These are phyloP conservation scores for Pachliopta kotzebuea DNA, from an alignment of 2,888 invertebrate genomes.

Conservation along the genomic window DNA sequence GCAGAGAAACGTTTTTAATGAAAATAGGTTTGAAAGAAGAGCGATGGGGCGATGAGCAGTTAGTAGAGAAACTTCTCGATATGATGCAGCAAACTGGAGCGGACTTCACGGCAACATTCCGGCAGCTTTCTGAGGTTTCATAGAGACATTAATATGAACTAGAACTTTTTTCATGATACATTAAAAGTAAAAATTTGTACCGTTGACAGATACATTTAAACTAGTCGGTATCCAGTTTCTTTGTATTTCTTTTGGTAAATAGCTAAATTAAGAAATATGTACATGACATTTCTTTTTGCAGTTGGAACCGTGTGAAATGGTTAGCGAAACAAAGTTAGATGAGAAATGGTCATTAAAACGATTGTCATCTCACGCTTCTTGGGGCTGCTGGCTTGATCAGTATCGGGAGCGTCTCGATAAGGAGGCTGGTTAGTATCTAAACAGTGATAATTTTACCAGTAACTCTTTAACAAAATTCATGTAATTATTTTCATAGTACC, in stretches of 20 bases:
- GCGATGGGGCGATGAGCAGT: slow-evolving; percentile 67
- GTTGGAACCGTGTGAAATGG: slow-evolving; percentile 67
- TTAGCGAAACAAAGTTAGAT: slow-evolving; percentile 54
- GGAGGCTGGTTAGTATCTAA: slow-evolving; percentile 55
- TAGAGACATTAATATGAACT: no score
- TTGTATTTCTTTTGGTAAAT: no score
- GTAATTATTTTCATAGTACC: no score
- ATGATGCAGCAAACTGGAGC: slow-evolving; percentile 83
- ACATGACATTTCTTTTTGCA: slow-evolving; percentile 33
- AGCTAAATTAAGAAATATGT: no score
- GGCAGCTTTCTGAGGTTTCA: slow-evolving; percentile 76
- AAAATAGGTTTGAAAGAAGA: slow-evolving; percentile 79
- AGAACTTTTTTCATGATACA: no score
- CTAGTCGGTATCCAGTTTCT: no score
- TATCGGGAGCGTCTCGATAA: slow-evolving; percentile 70
- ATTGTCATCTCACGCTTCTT: slow-evolving; percentile 65
- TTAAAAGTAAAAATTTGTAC: no score
- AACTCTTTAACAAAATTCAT: no score
- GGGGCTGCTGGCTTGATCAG: slow-evolving; percentile 72
- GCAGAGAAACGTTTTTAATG: slow-evolving; percentile 69
- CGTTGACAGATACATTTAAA: no score
- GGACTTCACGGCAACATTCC: slow-evolving; percentile 82
- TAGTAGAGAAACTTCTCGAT: slow-evolving; percentile 77
- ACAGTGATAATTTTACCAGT: no score
- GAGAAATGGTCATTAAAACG: slow-evolving; percentile 77